These are phyloP conservation scores for Progne subis DNA, from an alignment of 2,113 vertebrate species.

Conservation along the genomic window DNA sequence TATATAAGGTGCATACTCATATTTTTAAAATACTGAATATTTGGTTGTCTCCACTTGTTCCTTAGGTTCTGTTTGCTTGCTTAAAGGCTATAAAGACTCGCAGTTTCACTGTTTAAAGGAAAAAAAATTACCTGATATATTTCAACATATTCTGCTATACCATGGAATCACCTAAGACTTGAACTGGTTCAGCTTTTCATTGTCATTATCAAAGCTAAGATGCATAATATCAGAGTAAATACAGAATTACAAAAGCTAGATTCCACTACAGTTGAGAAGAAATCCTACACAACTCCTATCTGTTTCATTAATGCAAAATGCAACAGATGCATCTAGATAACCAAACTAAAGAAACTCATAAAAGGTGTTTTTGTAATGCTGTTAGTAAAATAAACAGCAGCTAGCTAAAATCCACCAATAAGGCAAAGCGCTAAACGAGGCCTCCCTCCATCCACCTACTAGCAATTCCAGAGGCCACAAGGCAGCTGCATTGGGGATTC, in stretches of 20 bases:
- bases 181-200: neutral
- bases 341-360: neutral
- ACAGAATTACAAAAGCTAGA: neutral
- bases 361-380: neutral
- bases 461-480: neutral
- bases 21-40: neutral
- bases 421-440: neutral
- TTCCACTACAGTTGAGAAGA: neutral
- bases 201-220: neutral
- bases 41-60: neutral
- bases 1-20: neutral
- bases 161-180: neutral
- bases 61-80: neutral
- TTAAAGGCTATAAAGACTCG: neutral
- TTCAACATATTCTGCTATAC: neutral
- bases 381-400: neutral
- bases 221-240: neutral
- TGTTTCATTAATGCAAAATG: neutral
- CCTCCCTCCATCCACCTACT: neutral
- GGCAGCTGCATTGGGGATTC: neutral
- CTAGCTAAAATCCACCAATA: neutral
- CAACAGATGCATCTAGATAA: neutral
- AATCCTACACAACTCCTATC: neutral
- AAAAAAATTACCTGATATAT: neutral
- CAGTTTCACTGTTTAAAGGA: neutral